Conservation (phyloP, 2,113 vertebrate genomes). For the Crotalus helleri region DNA sequence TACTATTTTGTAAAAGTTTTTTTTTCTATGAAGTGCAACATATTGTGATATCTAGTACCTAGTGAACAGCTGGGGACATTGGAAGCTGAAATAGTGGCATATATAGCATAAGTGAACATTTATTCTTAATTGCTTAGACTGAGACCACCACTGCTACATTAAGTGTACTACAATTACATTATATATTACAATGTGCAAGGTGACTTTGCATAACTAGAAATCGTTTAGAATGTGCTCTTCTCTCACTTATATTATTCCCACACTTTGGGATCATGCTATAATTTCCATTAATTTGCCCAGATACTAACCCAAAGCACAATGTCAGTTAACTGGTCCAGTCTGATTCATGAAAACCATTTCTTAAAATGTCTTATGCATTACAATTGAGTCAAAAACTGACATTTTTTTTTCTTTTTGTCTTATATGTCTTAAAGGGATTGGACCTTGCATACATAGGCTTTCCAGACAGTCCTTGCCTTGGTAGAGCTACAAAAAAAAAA, state of each 20-base stretch:
- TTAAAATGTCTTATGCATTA: background rate
- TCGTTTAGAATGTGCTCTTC: background rate
- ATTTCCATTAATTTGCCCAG: background rate
- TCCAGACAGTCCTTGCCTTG: background rate
- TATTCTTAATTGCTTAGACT: background rate
- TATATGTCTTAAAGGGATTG: background rate
- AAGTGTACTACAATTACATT: background rate
- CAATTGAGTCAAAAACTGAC: background rate
- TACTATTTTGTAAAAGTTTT: background rate
- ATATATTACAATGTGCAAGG: background rate
- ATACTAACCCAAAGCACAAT: background rate
- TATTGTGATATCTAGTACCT: background rate
- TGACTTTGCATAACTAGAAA: background rate
- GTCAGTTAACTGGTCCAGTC: background rate
- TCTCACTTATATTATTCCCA: background rate
- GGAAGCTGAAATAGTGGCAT: background rate
- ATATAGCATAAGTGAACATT: background rate
- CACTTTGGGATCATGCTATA: background rate
- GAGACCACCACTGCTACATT: background rate
- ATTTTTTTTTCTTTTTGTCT: background rate
- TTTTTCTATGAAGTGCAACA: background rate
- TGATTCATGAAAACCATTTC: background rate
- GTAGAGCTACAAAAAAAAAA: background rate
- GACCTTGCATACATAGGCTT: background rate
- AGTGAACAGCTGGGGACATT: background rate